Evolutionary conservation across 1,140 invertebrate genomes (phyloP).

Genomic region (Temnothorax nylanderi): DNA sequence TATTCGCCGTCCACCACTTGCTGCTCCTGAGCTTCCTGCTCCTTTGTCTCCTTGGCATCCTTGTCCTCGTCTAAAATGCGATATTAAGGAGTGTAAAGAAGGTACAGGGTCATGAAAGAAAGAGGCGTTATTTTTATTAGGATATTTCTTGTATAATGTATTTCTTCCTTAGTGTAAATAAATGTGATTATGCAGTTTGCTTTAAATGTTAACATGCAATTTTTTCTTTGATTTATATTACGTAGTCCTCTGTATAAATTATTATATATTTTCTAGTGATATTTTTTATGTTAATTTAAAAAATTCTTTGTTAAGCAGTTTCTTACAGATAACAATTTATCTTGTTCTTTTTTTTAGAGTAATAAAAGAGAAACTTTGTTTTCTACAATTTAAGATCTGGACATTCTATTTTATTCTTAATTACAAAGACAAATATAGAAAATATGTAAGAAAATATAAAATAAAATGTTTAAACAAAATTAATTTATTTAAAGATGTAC

Average conservation of each 20-base stretch:
- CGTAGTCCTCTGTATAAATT: not conserved
- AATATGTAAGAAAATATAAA: not conserved
- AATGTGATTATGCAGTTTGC: not conserved
- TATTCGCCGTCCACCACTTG: constrained; percentile 56
- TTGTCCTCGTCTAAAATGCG: constrained; percentile 63
- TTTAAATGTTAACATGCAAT: not conserved
- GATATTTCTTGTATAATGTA: not conserved
- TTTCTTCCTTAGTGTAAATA: constrained; percentile 22
- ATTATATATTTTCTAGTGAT: not conserved
- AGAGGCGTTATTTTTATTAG: not conserved
- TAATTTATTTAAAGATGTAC: not conserved
- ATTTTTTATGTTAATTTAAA: not conserved
- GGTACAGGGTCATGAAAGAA: not conserved
- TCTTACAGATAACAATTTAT: not conserved
- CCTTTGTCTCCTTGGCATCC: constrained; percentile 49
- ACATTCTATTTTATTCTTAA: not conserved
- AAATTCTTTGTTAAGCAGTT: not conserved
- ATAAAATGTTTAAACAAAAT: not conserved
- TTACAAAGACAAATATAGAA: not conserved
- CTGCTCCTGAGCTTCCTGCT: constrained; percentile 29
- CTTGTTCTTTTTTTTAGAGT: not conserved
- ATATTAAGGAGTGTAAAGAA: constrained; percentile 58
- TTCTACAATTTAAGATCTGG: not conserved
- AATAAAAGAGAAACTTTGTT: not conserved
- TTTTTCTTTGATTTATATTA: not conserved